These are phyloP conservation scores for Xiphias gladius DNA, from an alignment of 2,113 vertebrate species.

Conservation along the genomic window DNA sequence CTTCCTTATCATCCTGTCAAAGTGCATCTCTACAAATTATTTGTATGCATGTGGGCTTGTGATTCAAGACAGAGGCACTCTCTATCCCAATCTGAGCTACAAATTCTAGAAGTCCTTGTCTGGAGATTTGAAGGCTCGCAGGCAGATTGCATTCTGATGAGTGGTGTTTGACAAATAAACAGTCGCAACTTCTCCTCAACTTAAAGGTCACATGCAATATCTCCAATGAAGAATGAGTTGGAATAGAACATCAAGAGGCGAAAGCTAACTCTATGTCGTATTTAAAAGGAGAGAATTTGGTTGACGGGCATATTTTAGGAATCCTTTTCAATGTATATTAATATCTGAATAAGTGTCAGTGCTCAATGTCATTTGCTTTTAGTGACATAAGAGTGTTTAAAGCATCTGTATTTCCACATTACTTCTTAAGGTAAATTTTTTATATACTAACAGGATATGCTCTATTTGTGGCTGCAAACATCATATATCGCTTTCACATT, in stretches of 20 bases:
- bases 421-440: not conserved
- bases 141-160: constrained; percentile 74
- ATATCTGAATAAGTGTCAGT: too few relatives aligned
- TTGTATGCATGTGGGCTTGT: constrained; percentile 69
- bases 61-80: constrained; percentile 63
- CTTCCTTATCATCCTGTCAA: constrained; percentile 67
- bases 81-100: constrained; percentile 60
- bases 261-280: constrained; percentile 11
- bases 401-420: not conserved
- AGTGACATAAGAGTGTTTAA: not conserved
- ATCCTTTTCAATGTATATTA: not conserved
- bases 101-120: constrained; percentile 67
- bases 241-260: constrained; percentile 14
- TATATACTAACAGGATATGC: not conserved
- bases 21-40: constrained; percentile 71
- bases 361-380: not conserved
- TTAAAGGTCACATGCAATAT: constrained; percentile 44
- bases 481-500: not conserved
- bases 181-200: constrained; percentile 38
- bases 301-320: not conserved
- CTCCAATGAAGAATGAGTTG: constrained; percentile 34
- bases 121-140: constrained; percentile 59
- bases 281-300: not conserved
- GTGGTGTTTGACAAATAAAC: constrained; percentile 70
- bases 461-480: not conserved